Evolutionary conservation across 1,140 invertebrate species (phyloP).

Genomic region (Eupeodes corollae): DNA sequence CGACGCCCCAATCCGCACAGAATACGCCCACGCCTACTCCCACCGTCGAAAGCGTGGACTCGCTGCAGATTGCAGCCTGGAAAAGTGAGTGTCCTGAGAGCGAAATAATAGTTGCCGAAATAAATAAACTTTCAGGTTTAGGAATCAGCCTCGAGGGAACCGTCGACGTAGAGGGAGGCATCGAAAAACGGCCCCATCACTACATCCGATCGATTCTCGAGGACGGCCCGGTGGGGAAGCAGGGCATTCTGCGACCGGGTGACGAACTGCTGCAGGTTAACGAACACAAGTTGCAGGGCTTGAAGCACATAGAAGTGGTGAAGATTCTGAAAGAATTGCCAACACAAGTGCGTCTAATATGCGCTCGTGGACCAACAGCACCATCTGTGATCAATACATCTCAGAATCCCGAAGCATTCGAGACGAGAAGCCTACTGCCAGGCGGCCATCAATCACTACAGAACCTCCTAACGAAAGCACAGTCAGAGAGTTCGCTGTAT

Average conservation of each 20-base stretch:
- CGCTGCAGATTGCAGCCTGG: constrained; percentile 45
- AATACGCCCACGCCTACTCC: constrained; percentile 6
- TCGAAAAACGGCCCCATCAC: constrained; percentile 73
- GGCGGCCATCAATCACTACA: constrained; percentile 58
- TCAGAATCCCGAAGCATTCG: constrained; percentile 64
- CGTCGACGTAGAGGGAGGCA: constrained; percentile 73
- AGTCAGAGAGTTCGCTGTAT: constrained; percentile 74
- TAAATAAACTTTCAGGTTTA: constrained; percentile 73
- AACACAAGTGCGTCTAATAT: constrained; percentile 69
- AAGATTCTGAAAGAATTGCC: constrained; percentile 81
- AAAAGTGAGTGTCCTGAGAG: constrained; percentile 57
- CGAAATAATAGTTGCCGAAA: constrained; percentile 66
- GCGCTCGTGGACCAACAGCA: constrained; percentile 53
- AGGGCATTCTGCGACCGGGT: constrained; percentile 66
- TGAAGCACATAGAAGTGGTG: constrained; percentile 82
- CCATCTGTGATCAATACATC: constrained; percentile 58
- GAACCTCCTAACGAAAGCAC: constrained; percentile 64
- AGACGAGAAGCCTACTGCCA: constrained; percentile 62
- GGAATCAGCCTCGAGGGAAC: constrained; percentile 89
- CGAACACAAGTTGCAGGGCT: constrained; percentile 70
- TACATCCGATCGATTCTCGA: constrained; percentile 76
- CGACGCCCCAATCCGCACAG: not conserved
- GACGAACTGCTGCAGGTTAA: constrained; percentile 88
- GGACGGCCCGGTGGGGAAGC: constrained; percentile 76
- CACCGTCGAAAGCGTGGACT: constrained; percentile 19